phyloP scores from a whole-genome alignment of 1,140 invertebrate species.

The Neuroterus valhalla region DNA sequence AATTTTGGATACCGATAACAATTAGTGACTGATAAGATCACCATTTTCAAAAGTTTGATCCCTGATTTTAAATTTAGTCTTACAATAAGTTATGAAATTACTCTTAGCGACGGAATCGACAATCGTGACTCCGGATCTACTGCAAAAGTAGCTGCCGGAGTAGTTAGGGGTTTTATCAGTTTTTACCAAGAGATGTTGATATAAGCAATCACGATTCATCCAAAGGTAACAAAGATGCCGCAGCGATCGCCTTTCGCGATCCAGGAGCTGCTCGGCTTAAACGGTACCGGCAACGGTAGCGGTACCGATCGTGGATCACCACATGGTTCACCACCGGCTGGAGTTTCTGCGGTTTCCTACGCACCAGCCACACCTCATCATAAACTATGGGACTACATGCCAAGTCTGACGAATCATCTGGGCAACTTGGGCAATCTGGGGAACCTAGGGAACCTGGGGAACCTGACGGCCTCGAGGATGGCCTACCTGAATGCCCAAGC shows the following conservation, averaged over 20 bases:
- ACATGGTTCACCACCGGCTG: slow-evolving; percentile 74
- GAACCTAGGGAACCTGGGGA: slow-evolving; percentile 69
- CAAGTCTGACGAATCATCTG: slow-evolving; percentile 70
- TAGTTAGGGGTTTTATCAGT: neutral
- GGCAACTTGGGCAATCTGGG: slow-evolving; percentile 67
- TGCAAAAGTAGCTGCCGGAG: slow-evolving; percentile 13
- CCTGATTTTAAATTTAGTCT: slow-evolving; percentile 12
- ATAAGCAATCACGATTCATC: slow-evolving; percentile 44
- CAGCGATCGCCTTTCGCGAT: slow-evolving; percentile 94
- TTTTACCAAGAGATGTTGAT: slow-evolving; percentile 45
- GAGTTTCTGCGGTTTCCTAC: slow-evolving; percentile 72
- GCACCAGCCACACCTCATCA: slow-evolving; percentile 73
- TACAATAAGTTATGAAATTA: slow-evolving; percentile 24
- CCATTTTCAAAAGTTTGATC: neutral
- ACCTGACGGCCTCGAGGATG: slow-evolving; percentile 83
- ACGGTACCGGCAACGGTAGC: slow-evolving; percentile 72
- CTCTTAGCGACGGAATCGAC: slow-evolving; percentile 7
- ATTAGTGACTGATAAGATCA: neutral
- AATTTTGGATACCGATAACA: neutral
- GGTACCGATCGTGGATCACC: slow-evolving; percentile 69
- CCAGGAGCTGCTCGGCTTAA: slow-evolving; percentile 90
- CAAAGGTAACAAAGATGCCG: slow-evolving; percentile 76
- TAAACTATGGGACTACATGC: slow-evolving; percentile 74
- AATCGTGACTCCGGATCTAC: neutral
- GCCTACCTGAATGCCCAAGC: slow-evolving; percentile 92